Conservation (phyloP, 2,888 invertebrate species). For the Phortica magna region DNA sequence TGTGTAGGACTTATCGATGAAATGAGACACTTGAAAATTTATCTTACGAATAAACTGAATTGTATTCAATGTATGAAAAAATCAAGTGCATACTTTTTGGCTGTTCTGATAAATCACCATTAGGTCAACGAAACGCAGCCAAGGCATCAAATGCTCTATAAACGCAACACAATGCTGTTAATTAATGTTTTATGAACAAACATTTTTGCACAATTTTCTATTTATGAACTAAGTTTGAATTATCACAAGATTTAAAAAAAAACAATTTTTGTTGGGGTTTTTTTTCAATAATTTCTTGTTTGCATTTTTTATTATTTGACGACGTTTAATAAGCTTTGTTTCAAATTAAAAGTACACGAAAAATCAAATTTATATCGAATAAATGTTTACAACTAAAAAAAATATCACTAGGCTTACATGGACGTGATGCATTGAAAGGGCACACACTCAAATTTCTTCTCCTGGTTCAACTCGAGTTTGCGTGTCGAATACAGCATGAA, state of each 20-base stretch:
- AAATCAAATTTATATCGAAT: not conserved
- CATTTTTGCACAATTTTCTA: too few relatives aligned
- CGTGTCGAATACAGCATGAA: constrained; percentile 24
- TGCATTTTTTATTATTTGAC: too few relatives aligned
- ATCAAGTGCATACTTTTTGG: constrained; percentile 21
- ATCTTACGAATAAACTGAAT: too few relatives aligned
- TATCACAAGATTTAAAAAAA: not conserved
- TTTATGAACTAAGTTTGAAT: not conserved
- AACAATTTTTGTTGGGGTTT: not conserved
- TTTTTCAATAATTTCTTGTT: not conserved
- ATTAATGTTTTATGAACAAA: too few relatives aligned
- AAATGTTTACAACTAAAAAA: constrained; percentile 2
- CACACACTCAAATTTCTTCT: constrained; percentile 7
- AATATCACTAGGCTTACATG: constrained; percentile 50
- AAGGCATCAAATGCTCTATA: too few relatives aligned
- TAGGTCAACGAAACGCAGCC: too few relatives aligned
- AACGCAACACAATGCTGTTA: too few relatives aligned
- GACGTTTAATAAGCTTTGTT: not conserved
- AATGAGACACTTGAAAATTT: too few relatives aligned
- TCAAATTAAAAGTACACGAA: not conserved
- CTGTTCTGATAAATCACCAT: too few relatives aligned
- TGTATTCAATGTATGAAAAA: too few relatives aligned
- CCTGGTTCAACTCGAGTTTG: not conserved
- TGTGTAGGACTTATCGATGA: too few relatives aligned
- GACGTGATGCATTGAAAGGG: constrained; percentile 51